Evolutionary conservation across 2,113 vertebrate species (phyloP), one percentile per base, ranked within the genome.

Genomic region (Ifrita kowaldi): DNA sequence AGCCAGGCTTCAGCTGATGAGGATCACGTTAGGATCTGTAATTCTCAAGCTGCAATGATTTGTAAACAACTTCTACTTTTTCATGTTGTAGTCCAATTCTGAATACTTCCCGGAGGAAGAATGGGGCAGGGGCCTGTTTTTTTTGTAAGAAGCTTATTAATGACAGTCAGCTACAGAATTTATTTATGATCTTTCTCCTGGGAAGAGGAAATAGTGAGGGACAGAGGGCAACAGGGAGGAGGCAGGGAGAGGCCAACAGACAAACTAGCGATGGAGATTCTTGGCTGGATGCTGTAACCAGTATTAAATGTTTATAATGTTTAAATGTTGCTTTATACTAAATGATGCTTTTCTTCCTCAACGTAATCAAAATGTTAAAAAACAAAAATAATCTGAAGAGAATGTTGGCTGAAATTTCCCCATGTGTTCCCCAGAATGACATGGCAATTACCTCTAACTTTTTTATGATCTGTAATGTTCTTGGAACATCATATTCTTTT

Each of bases 221-320:
- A 42, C 16, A 35, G 70, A 62, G 12, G 37, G 55, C 4, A 1
- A n/a, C 50, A 16, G 63, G 68, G 73, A 53, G 65, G 60, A 64
- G 0, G 10, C 27, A 76, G 52, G 89, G 39, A 63, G 69, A 46
- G 71, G 60, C 71, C 81, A 76, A n/a, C 37, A 76, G 81, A 63
- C 42, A 85, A 85, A 71, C 63, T 33, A 41, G 87, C 2, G 2
- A 53, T 30, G 76, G 70, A 93, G 49, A 89, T 85, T 94, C 80
- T 97, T 79, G 90, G 95, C 93, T 37, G 49, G 84, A 35, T 93
- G 76, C 93, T 95, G 89, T 95, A 97, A 94, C 81, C 96, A 96
- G 89, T 97, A 95, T 95, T 96, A 97, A 92, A 68, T 97, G 86
- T 95, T 91, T 84, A 65, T 97, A 91, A 91, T 90, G 89, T 97